phyloP scores from a whole-genome alignment of 1,140 invertebrate species.

The Drosophila obscura region DNA sequence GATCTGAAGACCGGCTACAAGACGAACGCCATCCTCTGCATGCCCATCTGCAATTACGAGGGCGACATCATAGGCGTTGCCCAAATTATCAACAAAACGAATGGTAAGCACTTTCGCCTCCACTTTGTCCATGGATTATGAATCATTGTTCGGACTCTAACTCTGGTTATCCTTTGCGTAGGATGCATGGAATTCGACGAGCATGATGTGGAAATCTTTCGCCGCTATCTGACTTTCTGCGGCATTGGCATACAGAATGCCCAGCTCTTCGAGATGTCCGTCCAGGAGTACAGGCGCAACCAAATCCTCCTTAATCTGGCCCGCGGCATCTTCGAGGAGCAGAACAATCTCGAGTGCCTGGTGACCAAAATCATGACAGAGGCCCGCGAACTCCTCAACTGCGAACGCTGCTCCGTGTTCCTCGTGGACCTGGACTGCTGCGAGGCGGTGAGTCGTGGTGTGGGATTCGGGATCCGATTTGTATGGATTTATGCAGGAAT shows the following conservation, averaged over 20 bases:
- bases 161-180: conserved; percentile 34
- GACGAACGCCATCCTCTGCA: conserved; percentile 94
- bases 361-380: conserved; percentile 99
- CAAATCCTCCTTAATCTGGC: conserved; percentile 95
- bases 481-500: conserved; percentile 8
- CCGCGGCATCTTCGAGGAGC: conserved; percentile 95
- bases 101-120: conserved; percentile 84
- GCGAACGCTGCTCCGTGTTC: conserved; percentile 96
- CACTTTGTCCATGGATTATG: neutral
- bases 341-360: conserved; percentile 95
- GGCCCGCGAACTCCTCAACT: conserved; percentile 95
- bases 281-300: conserved; percentile 96
- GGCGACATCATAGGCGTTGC: conserved; percentile 98
- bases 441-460: conserved; percentile 89
- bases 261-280: conserved; percentile 96
- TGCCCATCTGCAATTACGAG: conserved; percentile 98
- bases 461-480: neutral
- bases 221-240: conserved; percentile 96
- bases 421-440: conserved; percentile 93
- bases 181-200: conserved; percentile 92
- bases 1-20: conserved; percentile 96
- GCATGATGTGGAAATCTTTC: conserved; percentile 94
- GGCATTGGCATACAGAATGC: conserved; percentile 99
- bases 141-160: neutral
- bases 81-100: conserved; percentile 98